phyloP scores from a whole-genome alignment of 2,113 vertebrate genomes.

The Trichechus manatus region DNA sequence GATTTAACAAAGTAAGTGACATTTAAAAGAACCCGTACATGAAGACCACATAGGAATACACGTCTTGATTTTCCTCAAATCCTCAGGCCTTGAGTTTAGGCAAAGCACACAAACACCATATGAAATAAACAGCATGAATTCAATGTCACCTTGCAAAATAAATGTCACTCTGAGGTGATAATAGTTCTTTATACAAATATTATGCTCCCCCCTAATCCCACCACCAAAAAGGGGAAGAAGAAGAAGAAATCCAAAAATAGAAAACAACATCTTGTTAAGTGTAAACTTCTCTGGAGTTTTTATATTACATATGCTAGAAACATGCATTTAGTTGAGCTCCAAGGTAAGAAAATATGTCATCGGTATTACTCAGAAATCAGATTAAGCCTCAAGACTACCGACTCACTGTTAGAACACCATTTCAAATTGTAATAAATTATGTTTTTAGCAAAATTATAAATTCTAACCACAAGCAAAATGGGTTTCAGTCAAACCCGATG shows the following conservation, averaged over 20 bases:
- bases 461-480: conserved; percentile 53
- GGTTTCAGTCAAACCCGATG: background rate
- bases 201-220: conserved; percentile 55
- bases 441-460: conserved; percentile 68
- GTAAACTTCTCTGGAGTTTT: conserved; percentile 81
- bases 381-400: conserved; percentile 59
- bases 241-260: conserved; percentile 80
- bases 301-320: conserved; percentile 73
- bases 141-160: conserved; percentile 68
- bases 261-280: conserved; percentile 80
- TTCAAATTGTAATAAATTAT: conserved; percentile 42
- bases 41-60: conserved; percentile 9
- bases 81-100: conserved; percentile 57
- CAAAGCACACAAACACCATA: conserved; percentile 56
- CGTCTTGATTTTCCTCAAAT: conserved; percentile 17
- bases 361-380: conserved; percentile 67
- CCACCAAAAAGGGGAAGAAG: conserved; percentile 45
- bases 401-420: conserved; percentile 63
- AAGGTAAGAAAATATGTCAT: conserved; percentile 80
- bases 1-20: background rate
- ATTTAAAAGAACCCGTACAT: background rate
- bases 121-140: conserved; percentile 52
- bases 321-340: conserved; percentile 74
- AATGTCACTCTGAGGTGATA: conserved; percentile 71
- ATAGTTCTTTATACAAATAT: conserved; percentile 77